Evolutionary conservation across 2,888 invertebrate species (phyloP).

Genomic region (Napeogenes sylphis): DNA sequence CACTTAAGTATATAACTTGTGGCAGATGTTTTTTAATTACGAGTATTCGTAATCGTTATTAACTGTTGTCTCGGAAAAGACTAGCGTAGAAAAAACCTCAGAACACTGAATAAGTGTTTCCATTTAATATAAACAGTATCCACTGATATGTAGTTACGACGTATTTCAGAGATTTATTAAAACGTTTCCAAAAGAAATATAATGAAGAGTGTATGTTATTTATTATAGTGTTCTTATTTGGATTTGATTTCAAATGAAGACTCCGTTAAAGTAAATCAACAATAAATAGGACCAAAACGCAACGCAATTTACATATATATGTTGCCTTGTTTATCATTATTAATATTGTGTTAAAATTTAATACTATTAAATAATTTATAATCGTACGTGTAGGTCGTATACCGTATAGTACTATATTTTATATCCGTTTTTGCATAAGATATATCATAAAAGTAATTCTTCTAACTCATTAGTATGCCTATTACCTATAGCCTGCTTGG

Average conservation of each 20-base stretch:
- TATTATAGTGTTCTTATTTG: conserved; percentile 9
- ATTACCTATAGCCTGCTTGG: conserved; percentile 21
- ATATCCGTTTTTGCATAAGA: conserved; percentile 28
- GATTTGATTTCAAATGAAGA: conserved; percentile 16
- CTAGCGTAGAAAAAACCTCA: conserved; percentile 27
- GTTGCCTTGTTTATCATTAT: conserved; percentile 23
- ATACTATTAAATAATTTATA: conserved; percentile 20
- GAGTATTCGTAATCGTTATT: conserved; percentile 27
- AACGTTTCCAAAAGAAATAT: neutral
- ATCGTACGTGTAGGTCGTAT: conserved; percentile 23
- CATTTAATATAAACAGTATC: conserved; percentile 10
- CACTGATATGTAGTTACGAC: neutral
- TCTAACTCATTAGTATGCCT: conserved; percentile 25
- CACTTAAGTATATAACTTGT: conserved; percentile 5
- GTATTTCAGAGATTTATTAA: neutral
- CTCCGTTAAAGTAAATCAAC: conserved; percentile 22
- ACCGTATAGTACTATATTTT: conserved; percentile 27
- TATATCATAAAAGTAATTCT: conserved; percentile 23
- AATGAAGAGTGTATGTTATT: neutral
- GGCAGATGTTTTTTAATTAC: conserved; percentile 25
- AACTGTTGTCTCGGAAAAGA: conserved; percentile 33
- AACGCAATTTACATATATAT: conserved; percentile 26
- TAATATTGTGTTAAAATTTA: conserved; percentile 23
- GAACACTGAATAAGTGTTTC: conserved; percentile 13
- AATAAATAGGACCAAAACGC: conserved; percentile 33